Evolutionary conservation across 2,113 vertebrate species (phyloP).

Genomic region (Oncorhynchus nerka): DNA sequence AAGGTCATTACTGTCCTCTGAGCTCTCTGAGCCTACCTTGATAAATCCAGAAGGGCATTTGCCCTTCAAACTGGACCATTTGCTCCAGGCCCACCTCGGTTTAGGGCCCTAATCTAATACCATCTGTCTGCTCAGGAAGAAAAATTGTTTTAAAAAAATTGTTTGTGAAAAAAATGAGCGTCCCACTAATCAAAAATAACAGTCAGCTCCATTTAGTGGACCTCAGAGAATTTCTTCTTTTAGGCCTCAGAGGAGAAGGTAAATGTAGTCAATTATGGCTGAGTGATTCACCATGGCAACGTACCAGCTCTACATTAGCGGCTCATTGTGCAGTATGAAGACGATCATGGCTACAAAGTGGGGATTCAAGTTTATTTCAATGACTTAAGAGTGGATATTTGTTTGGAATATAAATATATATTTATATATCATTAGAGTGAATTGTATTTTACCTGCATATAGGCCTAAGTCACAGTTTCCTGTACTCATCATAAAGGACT

Average conservation of each 20-base stretch:
- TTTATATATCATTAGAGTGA: not conserved
- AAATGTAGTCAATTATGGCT: slow-evolving; percentile 75
- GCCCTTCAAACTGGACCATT: slow-evolving; percentile 76
- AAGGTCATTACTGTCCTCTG: slow-evolving; percentile 73
- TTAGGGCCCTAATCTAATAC: slow-evolving; percentile 77
- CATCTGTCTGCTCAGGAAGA: slow-evolving; percentile 75
- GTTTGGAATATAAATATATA: not conserved
- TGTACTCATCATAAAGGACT: too few species aligned
- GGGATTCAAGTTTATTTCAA: not conserved
- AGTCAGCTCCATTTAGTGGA: slow-evolving; percentile 70
- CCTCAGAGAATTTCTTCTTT: slow-evolving; percentile 49
- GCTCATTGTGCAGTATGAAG: slow-evolving; percentile 58
- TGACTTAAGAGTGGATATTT: not conserved
- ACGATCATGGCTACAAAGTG: not conserved
- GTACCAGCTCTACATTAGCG: slow-evolving; percentile 64
- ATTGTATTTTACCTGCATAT: not conserved
- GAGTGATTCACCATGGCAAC: slow-evolving; percentile 71
- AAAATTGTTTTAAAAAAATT: slow-evolving; percentile 69
- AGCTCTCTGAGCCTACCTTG: slow-evolving; percentile 73
- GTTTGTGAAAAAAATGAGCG: slow-evolving; percentile 74
- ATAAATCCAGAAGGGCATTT: slow-evolving; percentile 77
- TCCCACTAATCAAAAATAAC: slow-evolving; percentile 70
- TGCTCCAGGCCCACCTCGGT: slow-evolving; percentile 71
- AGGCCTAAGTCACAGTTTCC: too few species aligned
- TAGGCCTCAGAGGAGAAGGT: slow-evolving; percentile 64